Conservation (phyloP, 2,113 vertebrate species). For the Apodemus sylvaticus region DNA sequence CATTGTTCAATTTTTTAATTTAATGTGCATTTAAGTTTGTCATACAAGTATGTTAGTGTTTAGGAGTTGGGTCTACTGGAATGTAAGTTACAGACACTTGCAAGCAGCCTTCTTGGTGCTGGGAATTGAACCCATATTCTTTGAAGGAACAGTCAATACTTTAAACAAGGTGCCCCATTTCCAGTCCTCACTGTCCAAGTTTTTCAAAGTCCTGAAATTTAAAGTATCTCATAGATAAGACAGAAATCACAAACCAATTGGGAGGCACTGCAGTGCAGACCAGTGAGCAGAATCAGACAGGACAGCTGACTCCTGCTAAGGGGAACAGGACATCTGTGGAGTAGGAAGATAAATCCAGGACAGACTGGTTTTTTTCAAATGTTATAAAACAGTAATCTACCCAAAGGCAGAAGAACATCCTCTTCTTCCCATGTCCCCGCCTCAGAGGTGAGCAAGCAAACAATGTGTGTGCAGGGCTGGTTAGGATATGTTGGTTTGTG, state of each 20-base stretch:
- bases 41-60: not conserved
- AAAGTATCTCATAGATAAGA: conserved; percentile 50
- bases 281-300: not conserved
- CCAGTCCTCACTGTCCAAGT: not conserved
- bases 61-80: not conserved
- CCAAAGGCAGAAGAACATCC: not conserved
- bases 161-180: not conserved
- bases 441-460: not conserved
- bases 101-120: not conserved
- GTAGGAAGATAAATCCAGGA: not conserved
- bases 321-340: not conserved
- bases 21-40: not conserved
- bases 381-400: not conserved
- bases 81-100: not conserved
- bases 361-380: not conserved
- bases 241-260: not conserved
- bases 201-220: conserved; percentile 42
- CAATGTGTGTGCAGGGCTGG: not conserved
- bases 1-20: not conserved
- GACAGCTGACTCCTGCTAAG: not conserved
- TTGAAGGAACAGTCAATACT: not conserved
- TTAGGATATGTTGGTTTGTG: not conserved
- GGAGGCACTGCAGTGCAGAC: not conserved
- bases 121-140: too few species aligned
- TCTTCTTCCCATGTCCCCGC: not conserved